A percentile compares a stretch with the other conserved stretches of the same genome.
These are phyloP conservation scores for Clarias fuscus DNA, from an alignment of 2,797 vertebrate genomes.

Conservation along the genomic window DNA sequence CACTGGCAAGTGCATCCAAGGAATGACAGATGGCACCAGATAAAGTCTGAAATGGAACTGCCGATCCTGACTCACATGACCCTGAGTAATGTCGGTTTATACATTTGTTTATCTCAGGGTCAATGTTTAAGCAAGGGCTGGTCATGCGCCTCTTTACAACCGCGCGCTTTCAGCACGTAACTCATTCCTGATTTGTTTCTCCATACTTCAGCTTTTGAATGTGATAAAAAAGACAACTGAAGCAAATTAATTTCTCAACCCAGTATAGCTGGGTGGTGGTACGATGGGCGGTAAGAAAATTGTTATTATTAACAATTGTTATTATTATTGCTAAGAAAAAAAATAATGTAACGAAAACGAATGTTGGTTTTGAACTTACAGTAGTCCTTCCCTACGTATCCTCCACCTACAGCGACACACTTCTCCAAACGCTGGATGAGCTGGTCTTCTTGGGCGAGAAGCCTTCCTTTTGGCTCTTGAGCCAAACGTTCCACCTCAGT, in stretches of 20 bases:
- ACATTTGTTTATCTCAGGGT: constrained; percentile 26
- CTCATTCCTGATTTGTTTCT: background rate
- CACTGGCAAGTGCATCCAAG: constrained; percentile 28
- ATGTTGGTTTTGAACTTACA: too few relatives aligned
- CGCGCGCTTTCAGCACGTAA: background rate
- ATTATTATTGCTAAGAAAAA: too few relatives aligned
- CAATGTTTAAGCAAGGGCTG: constrained; percentile 42
- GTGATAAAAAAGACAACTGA: background rate
- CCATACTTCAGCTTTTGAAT: background rate
- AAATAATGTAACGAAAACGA: too few relatives aligned
- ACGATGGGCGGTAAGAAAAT: too few relatives aligned
- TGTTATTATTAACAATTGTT: too few relatives aligned
- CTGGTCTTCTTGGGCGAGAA: too few relatives aligned
- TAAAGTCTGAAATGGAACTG: constrained; percentile 47
- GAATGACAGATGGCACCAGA: constrained; percentile 41
- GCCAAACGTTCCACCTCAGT: too few relatives aligned
- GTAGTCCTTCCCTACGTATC: too few relatives aligned
- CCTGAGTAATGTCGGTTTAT: background rate
- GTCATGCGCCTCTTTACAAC: constrained; percentile 41
- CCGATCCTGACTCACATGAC: constrained; percentile 32
- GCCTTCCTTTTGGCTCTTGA: too few relatives aligned
- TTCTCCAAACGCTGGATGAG: too few relatives aligned
- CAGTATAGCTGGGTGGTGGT: too few relatives aligned
- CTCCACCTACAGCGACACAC: too few relatives aligned
- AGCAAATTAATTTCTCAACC: background rate